These are phyloP conservation scores for Nemopilema nomurai DNA, from an alignment of 30 jellyfish, hydroid and myxozoan species.

Conservation along the genomic window DNA sequence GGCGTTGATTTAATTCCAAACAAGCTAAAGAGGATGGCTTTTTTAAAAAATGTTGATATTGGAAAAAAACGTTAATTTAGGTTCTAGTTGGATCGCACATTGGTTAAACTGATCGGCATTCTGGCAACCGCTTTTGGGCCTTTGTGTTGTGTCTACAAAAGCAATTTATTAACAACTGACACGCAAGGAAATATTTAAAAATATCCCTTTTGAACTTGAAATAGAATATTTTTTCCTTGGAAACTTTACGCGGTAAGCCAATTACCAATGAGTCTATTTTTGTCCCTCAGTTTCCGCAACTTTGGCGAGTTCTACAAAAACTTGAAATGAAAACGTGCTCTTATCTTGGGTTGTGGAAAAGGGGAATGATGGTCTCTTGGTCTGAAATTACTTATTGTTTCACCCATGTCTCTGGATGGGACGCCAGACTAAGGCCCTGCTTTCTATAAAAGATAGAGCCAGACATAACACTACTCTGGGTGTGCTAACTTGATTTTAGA, in stretches of 20 bases:
- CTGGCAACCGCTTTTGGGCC: background rate
- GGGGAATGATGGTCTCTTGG: no score
- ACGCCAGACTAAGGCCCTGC: no score
- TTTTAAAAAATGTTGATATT: no score
- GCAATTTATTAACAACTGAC: background rate
- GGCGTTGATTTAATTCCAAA: no score
- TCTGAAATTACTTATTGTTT: no score
- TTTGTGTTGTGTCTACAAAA: background rate
- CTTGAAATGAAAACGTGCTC: background rate
- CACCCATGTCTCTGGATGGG: no score
- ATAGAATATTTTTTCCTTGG: background rate
- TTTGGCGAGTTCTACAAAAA: background rate
- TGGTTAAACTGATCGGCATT: background rate
- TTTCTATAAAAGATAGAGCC: no score
- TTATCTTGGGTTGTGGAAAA: no score
- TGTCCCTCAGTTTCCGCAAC: background rate
- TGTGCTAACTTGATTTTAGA: no score
- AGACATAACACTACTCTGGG: no score
- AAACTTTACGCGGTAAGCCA: background rate
- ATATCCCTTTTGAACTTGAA: background rate
- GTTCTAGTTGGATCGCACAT: background rate
- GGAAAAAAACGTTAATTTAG: no score
- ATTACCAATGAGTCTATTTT: background rate
- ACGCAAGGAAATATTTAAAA: background rate
- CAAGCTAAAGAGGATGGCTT: no score